Base-by-base conservation (phyloP, 1,140 invertebrate species). In the Adelges cooleyi region DNA sequence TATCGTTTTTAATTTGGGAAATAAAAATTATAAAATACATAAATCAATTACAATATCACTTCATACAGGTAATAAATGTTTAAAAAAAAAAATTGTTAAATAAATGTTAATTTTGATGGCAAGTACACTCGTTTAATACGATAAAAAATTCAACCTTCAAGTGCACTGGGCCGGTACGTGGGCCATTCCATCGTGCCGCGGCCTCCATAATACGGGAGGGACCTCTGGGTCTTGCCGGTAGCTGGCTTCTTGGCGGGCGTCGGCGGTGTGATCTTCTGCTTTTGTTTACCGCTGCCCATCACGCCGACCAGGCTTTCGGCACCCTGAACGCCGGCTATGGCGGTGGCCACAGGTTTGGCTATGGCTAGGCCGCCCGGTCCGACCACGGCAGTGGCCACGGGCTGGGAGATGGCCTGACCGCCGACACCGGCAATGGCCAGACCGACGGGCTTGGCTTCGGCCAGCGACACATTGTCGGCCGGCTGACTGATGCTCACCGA, bases 371-470 rank as follows among this genome's bases (percentile, higher is more conserved):
- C 84, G 29, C 80, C 80, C 0, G 80, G 78, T 0, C 82, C 82
- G 0, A 84, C 84, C 1, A 86, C 79, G 0, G 85, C 84, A 3
- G 83, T 83, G 0, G 78, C 85, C 33, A 81, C 74, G 0, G 85
- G 85, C 70, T 84, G 80, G 13, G 83, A 82, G 1, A 82, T 81
- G 22, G 85, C 85, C 17, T 86, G 76, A 11, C 85, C 85, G 13
- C 80, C 80, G 50, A 79, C 77, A 69, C 78, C 78, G 27, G 78
- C 78, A 25, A 79, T 73, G 2, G 77, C 75, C 44, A 79, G 69
- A 75, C 84, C 84, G 36, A 85, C 78, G 54, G 84, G 84, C 71
- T 84, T 85, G 2, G 84, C 84, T 73, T 86, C 84, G 52, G 84
- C 84, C 40, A 86, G 79, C 0, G 80, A 80, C 10, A 80, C 78